Percentiles rank a stretch among this genome's conserved stretches.
These are phyloP conservation scores for Tinea trinotella DNA, from an alignment of 2,888 invertebrate species.

Conservation along the genomic window DNA sequence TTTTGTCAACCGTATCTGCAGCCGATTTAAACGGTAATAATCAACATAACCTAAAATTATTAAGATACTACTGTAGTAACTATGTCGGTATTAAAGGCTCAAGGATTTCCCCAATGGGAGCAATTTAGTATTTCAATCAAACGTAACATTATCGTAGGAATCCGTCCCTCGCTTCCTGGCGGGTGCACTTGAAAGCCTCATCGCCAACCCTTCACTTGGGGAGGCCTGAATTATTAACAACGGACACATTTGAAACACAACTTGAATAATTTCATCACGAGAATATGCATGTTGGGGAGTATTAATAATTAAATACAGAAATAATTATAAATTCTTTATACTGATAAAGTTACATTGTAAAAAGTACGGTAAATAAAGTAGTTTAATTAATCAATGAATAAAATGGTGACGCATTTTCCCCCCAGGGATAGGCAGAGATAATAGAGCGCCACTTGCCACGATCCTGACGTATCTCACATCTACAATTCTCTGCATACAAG, in stretches of 20 bases:
- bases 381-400: too few species aligned
- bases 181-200: slow-evolving; percentile 13
- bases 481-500: too few species aligned
- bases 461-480: too few species aligned
- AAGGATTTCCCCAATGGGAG: slow-evolving; percentile 21
- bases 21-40: too few species aligned
- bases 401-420: too few species aligned
- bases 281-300: neutral
- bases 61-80: slow-evolving; percentile 3
- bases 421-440: too few species aligned
- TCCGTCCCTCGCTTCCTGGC: slow-evolving; percentile 20
- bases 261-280: neutral
- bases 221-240: slow-evolving; percentile 8
- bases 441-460: too few species aligned
- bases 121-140: slow-evolving; percentile 51
- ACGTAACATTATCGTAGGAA: slow-evolving; percentile 35
- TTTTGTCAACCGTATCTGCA: too few species aligned
- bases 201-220: slow-evolving; percentile 12
- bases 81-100: slow-evolving; percentile 7
- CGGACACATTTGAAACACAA: neutral
- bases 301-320: neutral
- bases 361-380: too few species aligned
- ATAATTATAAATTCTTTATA: too few species aligned
- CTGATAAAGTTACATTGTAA: too few species aligned
- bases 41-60: neutral